These are phyloP conservation scores for Rhabdophis nuchalis DNA, from an alignment of 2,797 vertebrate species.

Conservation along the genomic window DNA sequence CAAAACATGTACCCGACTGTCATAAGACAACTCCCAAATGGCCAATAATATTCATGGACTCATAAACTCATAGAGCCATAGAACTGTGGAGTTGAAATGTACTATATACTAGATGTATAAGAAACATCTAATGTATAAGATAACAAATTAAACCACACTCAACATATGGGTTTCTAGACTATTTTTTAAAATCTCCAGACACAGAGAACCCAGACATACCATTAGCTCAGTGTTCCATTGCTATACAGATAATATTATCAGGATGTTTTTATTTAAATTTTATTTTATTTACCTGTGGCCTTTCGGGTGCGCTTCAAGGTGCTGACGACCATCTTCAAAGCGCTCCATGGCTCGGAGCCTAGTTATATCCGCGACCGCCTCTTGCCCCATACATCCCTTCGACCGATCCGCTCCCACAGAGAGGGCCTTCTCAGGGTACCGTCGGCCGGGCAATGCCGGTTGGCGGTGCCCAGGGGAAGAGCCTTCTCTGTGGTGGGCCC, in stretches of 20 bases:
- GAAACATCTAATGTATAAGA: neutral
- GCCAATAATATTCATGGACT: neutral
- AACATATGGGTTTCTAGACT: neutral
- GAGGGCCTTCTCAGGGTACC: too few relatives aligned
- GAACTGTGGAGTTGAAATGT: neutral
- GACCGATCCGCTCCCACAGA: too few relatives aligned
- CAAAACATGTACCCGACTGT: neutral
- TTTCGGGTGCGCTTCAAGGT: too few relatives aligned
- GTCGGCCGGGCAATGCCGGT: too few relatives aligned
- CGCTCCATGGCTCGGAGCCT: too few relatives aligned
- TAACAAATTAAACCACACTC: neutral
- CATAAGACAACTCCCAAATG: neutral
- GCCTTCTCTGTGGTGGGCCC: too few relatives aligned
- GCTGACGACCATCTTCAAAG: too few relatives aligned
- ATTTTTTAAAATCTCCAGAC: neutral
- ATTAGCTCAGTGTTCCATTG: neutral
- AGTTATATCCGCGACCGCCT: too few relatives aligned
- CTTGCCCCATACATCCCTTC: too few relatives aligned
- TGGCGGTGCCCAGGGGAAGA: too few relatives aligned
- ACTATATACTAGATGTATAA: too few relatives aligned
- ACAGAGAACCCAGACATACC: neutral
- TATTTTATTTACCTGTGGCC: too few relatives aligned
- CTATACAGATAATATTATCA: neutral
- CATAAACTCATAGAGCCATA: neutral
- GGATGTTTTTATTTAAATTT: neutral